A percentile compares a stretch with the other conserved stretches of the same genome.
Evolutionary conservation across 2,797 vertebrate genomes (phyloP).

Genomic region (Babyrousa celebensis): DNA sequence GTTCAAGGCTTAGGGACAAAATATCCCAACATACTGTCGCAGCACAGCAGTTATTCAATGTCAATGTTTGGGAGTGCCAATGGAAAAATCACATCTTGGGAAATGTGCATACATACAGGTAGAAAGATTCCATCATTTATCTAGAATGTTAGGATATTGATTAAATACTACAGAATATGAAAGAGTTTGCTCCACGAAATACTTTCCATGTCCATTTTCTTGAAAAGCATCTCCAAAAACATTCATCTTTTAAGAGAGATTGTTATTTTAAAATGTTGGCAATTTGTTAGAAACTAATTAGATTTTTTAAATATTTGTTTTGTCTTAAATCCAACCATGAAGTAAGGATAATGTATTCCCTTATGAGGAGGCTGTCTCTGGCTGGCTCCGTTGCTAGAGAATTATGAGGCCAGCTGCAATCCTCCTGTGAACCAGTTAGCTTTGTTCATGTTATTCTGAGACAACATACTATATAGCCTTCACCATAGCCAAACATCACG

Average conservation of each 20-base stretch:
- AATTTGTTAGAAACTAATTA: conserved; percentile 23
- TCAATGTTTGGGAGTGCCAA: conserved; percentile 12
- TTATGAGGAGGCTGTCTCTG: neutral
- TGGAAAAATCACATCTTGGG: neutral
- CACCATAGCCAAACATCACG: neutral
- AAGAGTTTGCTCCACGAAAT: neutral
- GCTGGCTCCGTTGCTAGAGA: neutral
- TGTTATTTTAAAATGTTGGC: conserved; percentile 4
- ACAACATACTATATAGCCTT: neutral
- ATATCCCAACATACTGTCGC: neutral
- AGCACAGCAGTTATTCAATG: neutral
- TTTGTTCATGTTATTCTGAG: neutral
- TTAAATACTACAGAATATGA: neutral
- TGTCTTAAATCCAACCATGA: conserved; percentile 26
- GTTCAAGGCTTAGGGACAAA: neutral
- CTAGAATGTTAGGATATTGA: neutral
- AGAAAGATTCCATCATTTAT: neutral
- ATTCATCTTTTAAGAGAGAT: neutral
- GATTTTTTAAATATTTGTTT: neutral
- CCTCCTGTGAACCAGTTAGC: neutral
- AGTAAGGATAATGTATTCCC: conserved; percentile 11
- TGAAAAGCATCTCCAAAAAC: conserved; percentile 54
- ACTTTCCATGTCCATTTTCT: neutral
- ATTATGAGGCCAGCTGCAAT: neutral
- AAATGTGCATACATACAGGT: conserved; percentile 15